These are phyloP conservation scores for Yponomeuta cagnagella DNA, from an alignment of 2,888 invertebrate species.

Conservation along the genomic window DNA sequence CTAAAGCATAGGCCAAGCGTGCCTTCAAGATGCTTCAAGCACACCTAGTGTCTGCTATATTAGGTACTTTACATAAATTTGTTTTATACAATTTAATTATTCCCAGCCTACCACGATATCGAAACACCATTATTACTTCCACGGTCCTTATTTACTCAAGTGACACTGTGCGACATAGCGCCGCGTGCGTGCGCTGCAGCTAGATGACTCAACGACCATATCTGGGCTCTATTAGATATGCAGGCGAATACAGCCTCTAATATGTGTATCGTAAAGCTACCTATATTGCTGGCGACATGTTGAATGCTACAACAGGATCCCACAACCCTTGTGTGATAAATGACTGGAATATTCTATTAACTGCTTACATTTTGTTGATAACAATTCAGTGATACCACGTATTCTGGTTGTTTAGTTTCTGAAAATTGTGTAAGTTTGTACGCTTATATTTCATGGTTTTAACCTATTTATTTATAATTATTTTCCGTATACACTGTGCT, in stretches of 20 bases:
- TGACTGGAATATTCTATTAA: neutral
- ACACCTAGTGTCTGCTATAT: too few relatives aligned
- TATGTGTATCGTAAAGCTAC: neutral
- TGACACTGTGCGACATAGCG: neutral
- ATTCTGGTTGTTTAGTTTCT: too few relatives aligned
- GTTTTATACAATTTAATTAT: neutral
- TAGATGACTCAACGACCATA: neutral
- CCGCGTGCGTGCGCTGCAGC: neutral
- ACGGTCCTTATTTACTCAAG: neutral
- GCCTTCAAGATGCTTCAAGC: too few relatives aligned
- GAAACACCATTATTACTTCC: neutral
- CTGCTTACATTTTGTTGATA: too few relatives aligned
- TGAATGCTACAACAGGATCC: neutral
- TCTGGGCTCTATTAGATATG: neutral
- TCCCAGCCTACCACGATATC: neutral
- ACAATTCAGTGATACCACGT: too few relatives aligned
- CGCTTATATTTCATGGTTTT: too few relatives aligned
- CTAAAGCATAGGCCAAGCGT: too few relatives aligned
- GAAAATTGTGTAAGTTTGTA: too few relatives aligned
- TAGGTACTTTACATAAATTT: neutral
- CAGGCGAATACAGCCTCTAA: neutral
- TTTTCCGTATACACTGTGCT: too few relatives aligned
- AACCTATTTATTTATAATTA: too few relatives aligned
- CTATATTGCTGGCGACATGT: neutral
- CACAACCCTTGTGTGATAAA: neutral